phyloP scores from a whole-genome alignment of 2,797 vertebrate species.

The Dicrostonyx torquatus region DNA sequence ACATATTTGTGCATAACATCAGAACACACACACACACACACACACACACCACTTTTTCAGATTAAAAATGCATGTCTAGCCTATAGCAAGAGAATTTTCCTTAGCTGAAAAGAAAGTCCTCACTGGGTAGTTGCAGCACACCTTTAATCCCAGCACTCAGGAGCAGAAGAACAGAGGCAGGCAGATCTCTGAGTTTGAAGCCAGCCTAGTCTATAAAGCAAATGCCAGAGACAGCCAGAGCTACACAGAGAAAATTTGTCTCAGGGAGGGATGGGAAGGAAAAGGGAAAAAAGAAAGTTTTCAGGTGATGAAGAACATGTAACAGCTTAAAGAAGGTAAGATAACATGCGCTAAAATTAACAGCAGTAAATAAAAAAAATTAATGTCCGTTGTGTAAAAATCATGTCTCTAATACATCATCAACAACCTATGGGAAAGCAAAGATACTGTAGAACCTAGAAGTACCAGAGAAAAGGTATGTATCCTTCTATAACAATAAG shows the following conservation, averaged over 20 bases:
- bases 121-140: not conserved
- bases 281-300: not conserved
- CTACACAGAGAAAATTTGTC: not conserved
- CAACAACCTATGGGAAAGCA: not conserved
- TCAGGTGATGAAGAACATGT: not conserved
- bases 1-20: not conserved
- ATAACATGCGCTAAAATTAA: not conserved
- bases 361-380: constrained; percentile 6
- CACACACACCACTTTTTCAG: not conserved
- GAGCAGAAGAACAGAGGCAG: not conserved
- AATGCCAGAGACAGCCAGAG: not conserved
- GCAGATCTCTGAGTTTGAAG: no score
- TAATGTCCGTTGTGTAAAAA: not conserved
- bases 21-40: not conserved
- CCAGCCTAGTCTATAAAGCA: not conserved
- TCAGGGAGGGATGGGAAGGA: no score
- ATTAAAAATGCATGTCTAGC: not conserved
- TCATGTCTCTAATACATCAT: not conserved
- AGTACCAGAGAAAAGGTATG: not conserved
- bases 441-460: not conserved
- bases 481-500: not conserved
- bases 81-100: not conserved
- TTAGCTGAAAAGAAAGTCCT: not conserved
- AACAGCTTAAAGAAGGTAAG: not conserved
- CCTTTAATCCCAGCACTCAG: not conserved